Evolutionary conservation across 92 coral and sea anemone species (phyloP).

Genomic region (Zoanthus solanderi): DNA sequence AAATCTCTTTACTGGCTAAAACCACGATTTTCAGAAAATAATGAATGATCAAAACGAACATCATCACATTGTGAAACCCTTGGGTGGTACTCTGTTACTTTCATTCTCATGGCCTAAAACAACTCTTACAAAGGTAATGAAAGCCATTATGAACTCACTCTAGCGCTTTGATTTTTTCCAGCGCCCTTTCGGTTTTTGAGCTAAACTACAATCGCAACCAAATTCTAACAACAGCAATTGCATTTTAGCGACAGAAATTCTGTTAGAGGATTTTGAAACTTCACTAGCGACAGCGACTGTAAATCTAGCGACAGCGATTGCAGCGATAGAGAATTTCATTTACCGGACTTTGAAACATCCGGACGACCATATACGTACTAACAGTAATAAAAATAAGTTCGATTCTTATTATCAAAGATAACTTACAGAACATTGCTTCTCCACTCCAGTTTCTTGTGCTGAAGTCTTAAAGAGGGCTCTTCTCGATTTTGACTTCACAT

Average conservation of each 20-base stretch:
- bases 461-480: no score
- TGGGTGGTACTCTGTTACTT: neutral
- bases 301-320: neutral
- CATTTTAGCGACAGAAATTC: constrained; percentile 9
- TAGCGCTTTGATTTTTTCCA: no score
- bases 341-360: neutral
- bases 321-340: constrained; percentile 6
- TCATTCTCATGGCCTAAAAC: constrained; percentile 17
- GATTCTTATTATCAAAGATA: neutral
- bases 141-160: neutral
- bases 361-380: neutral
- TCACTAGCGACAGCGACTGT: neutral
- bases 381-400: neutral
- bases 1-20: neutral
- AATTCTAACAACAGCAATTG: neutral
- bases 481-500: no score
- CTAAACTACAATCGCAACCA: constrained; percentile 1
- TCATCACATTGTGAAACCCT: constrained; percentile 27
- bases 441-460: no score
- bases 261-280: constrained; percentile 16
- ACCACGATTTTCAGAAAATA: no score
- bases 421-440: no score
- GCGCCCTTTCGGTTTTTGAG: neutral
- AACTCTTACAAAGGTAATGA: constrained; percentile 4
- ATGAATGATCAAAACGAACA: neutral